Evolutionary conservation across 2,888 invertebrate species (phyloP), one percentile per base, ranked within the genome.

Genomic region (Nymphalis polychloros): DNA sequence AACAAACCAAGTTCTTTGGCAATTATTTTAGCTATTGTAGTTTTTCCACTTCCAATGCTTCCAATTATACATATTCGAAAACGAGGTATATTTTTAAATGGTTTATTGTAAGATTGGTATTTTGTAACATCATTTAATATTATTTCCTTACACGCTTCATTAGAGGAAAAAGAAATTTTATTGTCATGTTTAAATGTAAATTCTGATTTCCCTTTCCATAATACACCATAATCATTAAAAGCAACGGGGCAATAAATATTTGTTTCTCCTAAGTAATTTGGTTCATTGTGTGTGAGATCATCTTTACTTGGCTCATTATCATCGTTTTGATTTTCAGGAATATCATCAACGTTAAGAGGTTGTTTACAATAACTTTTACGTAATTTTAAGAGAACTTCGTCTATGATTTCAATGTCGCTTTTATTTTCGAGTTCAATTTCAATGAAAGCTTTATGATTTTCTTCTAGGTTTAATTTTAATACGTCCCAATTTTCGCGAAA

Each of bases 181-280:
- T 94, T 92, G 72, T 92, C 84, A 75, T 93, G 94, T 75, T 91
- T 90, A 0, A 90, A 85, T 23, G 88, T 81, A 75, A 90, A 93
- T 67, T 94, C 91, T 55, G 92, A 83, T 80, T 93, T 94, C n/a
- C 95, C 95, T 82, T 90, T 92, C 93, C 95, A 94, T 23, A 95
- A 79, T 13, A 94, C 86, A 53, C 90, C 86, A 74, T 93, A 79
- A 52, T 93, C 86, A 66, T 85, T 83, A 77, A 92, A 93, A n/a
- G 94, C 87, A 47, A 95, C 90, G 0, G 95, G 95, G 77, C 95
- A 95, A 76, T 93, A 95, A 74, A 88, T 76, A 71, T 86, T 87
- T 1, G 93, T 94, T 79, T 94, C 94, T n/a, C 95, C 94, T 65
- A 94, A 89, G 68, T 85, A 85, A 63, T 89, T 80, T 52, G 81